Evolutionary conservation across 2,797 vertebrate species (phyloP).

Genomic region (Chloroceryle inda): DNA sequence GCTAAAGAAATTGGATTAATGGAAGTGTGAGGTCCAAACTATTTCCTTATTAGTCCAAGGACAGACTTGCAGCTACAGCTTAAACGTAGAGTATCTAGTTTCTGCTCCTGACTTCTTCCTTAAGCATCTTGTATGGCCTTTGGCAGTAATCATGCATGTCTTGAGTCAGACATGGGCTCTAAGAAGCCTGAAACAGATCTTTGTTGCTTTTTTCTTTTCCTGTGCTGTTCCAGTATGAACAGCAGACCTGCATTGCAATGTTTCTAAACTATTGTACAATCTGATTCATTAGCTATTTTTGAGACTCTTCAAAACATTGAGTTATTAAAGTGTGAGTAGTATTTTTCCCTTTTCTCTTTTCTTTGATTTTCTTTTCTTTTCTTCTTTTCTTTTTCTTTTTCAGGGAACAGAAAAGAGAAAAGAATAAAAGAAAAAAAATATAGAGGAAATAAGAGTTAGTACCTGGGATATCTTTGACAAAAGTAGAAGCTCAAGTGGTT

Average conservation of each 20-base stretch:
- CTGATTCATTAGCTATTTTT: background rate
- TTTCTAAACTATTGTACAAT: background rate
- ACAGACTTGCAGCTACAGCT: background rate
- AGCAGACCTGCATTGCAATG: background rate
- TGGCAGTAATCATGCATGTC: background rate
- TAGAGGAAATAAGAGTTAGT: accelerated
- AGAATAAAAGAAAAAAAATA: accelerated
- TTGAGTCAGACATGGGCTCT: background rate
- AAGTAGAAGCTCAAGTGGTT: background rate
- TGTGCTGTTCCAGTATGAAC: background rate
- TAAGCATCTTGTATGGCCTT: background rate
- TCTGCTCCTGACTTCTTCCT: background rate
- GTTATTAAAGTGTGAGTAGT: background rate
- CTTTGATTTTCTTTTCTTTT: too few species aligned
- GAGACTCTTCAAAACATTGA: background rate
- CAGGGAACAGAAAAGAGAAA: background rate
- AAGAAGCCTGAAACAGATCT: background rate
- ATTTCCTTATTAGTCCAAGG: background rate
- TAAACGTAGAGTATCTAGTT: background rate
- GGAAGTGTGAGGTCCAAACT: background rate
- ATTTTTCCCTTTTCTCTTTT: background rate
- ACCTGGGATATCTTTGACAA: background rate
- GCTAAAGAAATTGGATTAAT: background rate
- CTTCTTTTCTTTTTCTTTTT: background rate
- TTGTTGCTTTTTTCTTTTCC: background rate